A percentile compares a stretch with the other conserved stretches of the same genome.
phyloP scores from a whole-genome alignment of 2,113 vertebrate species.

The Alethe diademata region DNA sequence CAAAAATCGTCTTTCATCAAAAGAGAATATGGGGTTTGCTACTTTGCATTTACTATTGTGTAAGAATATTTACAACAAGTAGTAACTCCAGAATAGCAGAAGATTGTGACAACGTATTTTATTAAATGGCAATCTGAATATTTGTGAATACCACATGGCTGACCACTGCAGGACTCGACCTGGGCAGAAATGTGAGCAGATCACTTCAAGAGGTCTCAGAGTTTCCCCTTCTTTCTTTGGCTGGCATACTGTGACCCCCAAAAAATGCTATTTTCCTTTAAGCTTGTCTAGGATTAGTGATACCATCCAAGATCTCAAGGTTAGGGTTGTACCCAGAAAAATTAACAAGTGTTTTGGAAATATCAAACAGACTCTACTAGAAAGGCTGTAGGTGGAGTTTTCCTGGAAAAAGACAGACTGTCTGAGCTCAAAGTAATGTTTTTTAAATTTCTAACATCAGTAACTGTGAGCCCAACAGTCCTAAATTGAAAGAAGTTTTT shows the following conservation, averaged over 20 bases:
- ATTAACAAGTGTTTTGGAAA: background rate
- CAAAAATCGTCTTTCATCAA: background rate
- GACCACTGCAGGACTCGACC: background rate
- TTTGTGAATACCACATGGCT: background rate
- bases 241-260: background rate
- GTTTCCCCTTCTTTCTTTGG: background rate
- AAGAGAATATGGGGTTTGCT: background rate
- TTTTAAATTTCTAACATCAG: background rate
- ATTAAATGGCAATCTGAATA: background rate
- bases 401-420: background rate
- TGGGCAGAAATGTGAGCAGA: background rate
- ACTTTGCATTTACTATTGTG: background rate
- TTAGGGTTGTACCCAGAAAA: background rate
- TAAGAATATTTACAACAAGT: background rate
- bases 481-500: background rate
- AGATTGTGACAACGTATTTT: background rate
- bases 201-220: background rate
- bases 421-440: background rate
- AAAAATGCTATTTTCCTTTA: background rate
- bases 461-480: background rate
- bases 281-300: background rate
- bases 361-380: background rate
- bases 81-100: background rate
- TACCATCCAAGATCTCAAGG: background rate
- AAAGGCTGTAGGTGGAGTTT: background rate